phyloP scores from a whole-genome alignment of 2,113 vertebrate genomes.

The Callipepla squamata region DNA sequence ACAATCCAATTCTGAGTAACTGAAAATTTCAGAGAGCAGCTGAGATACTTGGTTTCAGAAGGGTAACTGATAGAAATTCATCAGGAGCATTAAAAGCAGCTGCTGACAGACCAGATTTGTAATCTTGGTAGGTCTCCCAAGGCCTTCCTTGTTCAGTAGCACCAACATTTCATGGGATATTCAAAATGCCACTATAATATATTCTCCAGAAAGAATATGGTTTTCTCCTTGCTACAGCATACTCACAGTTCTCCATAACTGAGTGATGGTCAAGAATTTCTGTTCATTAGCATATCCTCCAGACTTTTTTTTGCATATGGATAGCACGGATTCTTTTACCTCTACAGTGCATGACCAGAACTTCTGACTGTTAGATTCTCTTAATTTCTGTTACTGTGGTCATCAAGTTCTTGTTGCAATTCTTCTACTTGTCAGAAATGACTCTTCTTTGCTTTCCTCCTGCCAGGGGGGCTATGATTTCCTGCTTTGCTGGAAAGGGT shows the following conservation, averaged over 20 bases:
- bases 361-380: not conserved
- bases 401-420: not conserved
- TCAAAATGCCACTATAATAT: not conserved
- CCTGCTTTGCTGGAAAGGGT: not conserved
- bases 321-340: not conserved
- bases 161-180: not conserved
- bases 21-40: not conserved
- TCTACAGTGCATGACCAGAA: accelerated
- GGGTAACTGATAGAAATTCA: not conserved
- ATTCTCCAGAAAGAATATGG: accelerated
- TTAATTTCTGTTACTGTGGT: not conserved
- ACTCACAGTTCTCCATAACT: not conserved
- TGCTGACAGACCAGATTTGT: accelerated
- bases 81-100: not conserved
- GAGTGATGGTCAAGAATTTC: not conserved
- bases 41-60: not conserved
- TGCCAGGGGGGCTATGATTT: accelerated
- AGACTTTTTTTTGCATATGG: not conserved
- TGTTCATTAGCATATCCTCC: not conserved
- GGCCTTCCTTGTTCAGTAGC: not conserved
- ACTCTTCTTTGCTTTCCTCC: not conserved
- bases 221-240: not conserved
- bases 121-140: not conserved
- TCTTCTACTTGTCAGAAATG: not conserved
- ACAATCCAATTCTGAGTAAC: accelerated